phyloP scores from a whole-genome alignment of 1,140 invertebrate species.

The Caerostris darwini region DNA sequence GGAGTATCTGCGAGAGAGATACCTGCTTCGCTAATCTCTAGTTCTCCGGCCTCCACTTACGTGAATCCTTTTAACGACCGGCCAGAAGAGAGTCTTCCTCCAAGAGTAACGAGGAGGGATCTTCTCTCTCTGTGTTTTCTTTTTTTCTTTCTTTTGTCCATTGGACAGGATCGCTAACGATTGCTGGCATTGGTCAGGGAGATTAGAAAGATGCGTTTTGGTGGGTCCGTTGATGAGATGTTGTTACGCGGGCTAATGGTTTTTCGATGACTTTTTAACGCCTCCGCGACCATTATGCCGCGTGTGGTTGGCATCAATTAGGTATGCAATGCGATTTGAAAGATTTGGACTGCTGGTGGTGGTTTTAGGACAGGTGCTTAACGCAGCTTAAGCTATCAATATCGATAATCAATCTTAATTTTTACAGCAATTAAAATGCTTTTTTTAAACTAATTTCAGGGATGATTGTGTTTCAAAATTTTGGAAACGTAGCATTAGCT shows the following conservation, averaged over 20 bases:
- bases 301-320: constrained; percentile 31
- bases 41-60: constrained; percentile 68
- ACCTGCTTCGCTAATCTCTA: constrained; percentile 72
- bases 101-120: constrained; percentile 57
- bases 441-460: no score
- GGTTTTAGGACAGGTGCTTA: no score
- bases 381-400: no score
- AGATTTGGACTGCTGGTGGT: background rate
- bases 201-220: constrained; percentile 60
- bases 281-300: constrained; percentile 28
- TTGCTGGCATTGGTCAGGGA: constrained; percentile 67
- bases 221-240: constrained; percentile 57
- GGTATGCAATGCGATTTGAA: background rate
- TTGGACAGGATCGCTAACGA: constrained; percentile 45
- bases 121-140: background rate
- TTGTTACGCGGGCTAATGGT: constrained; percentile 63
- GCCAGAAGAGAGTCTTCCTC: constrained; percentile 41
- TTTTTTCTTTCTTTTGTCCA: constrained; percentile 25
- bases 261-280: constrained; percentile 73
- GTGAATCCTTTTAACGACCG: constrained; percentile 71
- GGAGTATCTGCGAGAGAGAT: background rate
- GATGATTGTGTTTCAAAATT: no score
- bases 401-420: no score
- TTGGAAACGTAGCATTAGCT: no score
- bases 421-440: no score